Evolutionary conservation across 2,888 invertebrate genomes (phyloP), one percentile per base, ranked within the genome.

Genomic region (Cerastoderma edule): DNA sequence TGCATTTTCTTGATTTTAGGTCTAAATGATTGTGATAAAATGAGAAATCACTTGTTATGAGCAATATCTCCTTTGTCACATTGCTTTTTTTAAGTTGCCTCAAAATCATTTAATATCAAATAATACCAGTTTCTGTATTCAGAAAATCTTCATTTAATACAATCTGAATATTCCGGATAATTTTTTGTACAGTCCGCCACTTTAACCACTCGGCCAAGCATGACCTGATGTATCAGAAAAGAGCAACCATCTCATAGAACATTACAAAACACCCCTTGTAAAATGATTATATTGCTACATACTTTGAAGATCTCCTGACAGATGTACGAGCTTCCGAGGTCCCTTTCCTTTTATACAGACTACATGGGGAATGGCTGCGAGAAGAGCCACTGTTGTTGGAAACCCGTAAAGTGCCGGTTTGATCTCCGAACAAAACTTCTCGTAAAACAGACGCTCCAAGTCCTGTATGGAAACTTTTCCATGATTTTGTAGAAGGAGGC

Each of bases 361-460:
- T 1, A 94, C 94, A 78, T 94, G 94, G 10, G 94, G 93, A 22
- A 95, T 90, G 8, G 94, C 93, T 83, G 94, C 93, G 8, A 95
- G 91, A 57, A 95, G 90, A 2, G 94, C 92, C n/a, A 90, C 87
- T 1, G 94, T 75, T 13, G 93, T 94, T 3, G 94, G 92, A 84
- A 92, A 94, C 0, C 95, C 95, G 86, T 94, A 94, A 28, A 94
- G 91, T 0, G 94, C 93, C 10, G 94, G 93, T 72, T 93, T 93
- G 44, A 94, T 93, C 33, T 93, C 89, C 27, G 93, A 91, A 4
- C 94, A 94, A 82, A 89, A 93, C 54, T 89, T 85, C 68, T 91
- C 85, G 27, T 82, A 83, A 75, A 86, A 90, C 28, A 86, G 44
- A 46, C 75, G 78, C 72, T 88, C 89, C 70, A 93, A 90, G 48